phyloP scores from a whole-genome alignment of 2,797 vertebrate species.

The Scyliorhinus canicula region DNA sequence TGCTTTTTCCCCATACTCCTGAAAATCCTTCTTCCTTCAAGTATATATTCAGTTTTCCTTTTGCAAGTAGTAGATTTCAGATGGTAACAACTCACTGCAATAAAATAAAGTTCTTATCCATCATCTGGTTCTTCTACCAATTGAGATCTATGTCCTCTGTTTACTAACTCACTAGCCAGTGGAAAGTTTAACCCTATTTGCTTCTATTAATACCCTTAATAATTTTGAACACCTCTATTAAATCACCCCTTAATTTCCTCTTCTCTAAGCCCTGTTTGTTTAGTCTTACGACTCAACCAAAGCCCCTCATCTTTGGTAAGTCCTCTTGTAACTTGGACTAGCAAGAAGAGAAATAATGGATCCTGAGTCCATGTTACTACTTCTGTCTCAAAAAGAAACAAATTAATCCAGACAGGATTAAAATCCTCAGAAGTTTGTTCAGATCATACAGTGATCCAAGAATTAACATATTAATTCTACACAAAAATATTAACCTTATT shows the following conservation, averaged over 20 bases:
- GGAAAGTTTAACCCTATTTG: background rate
- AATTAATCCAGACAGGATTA: background rate
- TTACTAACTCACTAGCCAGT: background rate
- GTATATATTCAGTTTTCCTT: background rate
- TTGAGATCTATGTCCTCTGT: background rate
- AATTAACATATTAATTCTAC: background rate
- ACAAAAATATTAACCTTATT: background rate
- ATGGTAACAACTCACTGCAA: background rate
- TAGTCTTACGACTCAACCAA: background rate
- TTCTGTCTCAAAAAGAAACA: background rate
- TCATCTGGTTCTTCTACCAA: background rate
- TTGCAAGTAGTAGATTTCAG: background rate
- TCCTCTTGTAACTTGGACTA: background rate
- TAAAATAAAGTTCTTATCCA: background rate
- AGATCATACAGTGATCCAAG: background rate
- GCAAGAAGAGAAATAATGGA: background rate
- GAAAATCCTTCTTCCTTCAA: background rate
- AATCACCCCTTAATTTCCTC: background rate
- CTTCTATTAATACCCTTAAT: background rate
- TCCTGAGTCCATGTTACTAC: background rate
- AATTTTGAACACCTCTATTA: background rate
- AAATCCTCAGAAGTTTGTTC: background rate
- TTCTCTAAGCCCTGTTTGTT: background rate
- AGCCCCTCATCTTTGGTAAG: background rate
- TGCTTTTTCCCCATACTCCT: background rate